Percentiles rank a stretch among this genome's conserved stretches.
phyloP scores from a whole-genome alignment of 2,797 vertebrate genomes.

The Brachyalestes nurse region DNA sequence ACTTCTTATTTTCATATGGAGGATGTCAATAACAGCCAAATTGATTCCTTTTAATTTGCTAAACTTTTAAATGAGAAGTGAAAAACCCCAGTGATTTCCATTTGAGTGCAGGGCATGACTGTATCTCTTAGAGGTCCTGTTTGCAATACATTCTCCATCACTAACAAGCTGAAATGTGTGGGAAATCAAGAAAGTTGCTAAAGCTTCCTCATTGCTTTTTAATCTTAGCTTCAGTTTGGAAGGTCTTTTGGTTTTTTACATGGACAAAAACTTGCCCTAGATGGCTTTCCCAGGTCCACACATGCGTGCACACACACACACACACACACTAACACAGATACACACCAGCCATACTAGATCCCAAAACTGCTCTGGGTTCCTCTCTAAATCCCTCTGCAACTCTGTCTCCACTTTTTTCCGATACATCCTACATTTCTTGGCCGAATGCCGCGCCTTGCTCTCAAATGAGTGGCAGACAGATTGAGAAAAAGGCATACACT shows the following conservation, averaged over 20 bases:
- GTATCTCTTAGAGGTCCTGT: not conserved
- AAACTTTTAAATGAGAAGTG: not conserved
- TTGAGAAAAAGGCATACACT: slow-evolving; percentile 52
- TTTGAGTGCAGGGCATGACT: not conserved
- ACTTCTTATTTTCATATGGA: too few relatives aligned
- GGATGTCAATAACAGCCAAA: not conserved
- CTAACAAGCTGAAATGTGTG: not conserved
- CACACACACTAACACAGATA: not conserved
- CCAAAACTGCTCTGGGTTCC: slow-evolving; percentile 64
- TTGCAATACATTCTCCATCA: too few relatives aligned
- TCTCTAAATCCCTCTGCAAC: slow-evolving; percentile 61
- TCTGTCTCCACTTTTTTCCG: slow-evolving; percentile 64
- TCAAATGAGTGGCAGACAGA: slow-evolving; percentile 59
- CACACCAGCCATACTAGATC: slow-evolving; percentile 56
- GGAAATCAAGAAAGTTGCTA: not conserved
- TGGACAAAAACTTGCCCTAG: slow-evolving; percentile 62
- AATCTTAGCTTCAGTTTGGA: slow-evolving; percentile 61
- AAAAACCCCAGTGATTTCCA: too few relatives aligned
- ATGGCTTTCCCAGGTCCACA: slow-evolving; percentile 76
- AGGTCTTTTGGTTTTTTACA: slow-evolving; percentile 17
- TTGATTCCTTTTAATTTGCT: not conserved
- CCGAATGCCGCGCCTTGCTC: slow-evolving; percentile 60
- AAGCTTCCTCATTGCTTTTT: slow-evolving; percentile 49
- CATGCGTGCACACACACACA: not conserved
- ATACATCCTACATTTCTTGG: slow-evolving; percentile 71